Percentiles rank a stretch among this genome's conserved stretches.
Evolutionary conservation across 2,797 vertebrate species (phyloP).

Genomic region (Manis crassicaudata): DNA sequence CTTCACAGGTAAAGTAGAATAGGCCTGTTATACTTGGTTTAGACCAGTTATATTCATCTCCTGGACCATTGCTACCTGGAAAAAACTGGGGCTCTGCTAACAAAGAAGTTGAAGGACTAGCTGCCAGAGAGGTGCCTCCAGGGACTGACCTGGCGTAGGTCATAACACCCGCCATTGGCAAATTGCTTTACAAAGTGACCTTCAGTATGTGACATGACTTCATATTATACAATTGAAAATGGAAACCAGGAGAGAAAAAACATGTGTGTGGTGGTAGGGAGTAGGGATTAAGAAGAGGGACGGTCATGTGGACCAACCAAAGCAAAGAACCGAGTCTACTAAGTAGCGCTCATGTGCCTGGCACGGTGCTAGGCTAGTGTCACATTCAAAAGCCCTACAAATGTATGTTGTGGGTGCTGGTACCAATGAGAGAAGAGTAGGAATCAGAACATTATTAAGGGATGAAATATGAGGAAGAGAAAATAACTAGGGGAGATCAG

Average conservation of each 20-base stretch:
- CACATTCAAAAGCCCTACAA: background rate
- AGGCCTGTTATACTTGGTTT: background rate
- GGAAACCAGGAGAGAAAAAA: background rate
- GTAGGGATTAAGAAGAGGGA: background rate
- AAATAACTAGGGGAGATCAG: background rate
- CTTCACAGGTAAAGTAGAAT: background rate
- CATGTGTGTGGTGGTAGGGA: background rate
- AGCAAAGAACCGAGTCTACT: background rate
- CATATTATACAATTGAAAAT: background rate
- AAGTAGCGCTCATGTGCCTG: background rate
- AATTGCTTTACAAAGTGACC: background rate
- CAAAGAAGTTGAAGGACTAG: background rate
- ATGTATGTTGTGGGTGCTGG: background rate
- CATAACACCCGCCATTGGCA: background rate
- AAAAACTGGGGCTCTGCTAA: background rate
- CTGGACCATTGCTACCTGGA: background rate
- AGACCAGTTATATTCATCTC: background rate
- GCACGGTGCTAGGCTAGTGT: background rate
- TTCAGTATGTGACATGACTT: background rate
- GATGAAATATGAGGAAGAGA: background rate
- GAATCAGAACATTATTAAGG: background rate
- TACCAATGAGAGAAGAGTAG: background rate
- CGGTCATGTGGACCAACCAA: background rate
- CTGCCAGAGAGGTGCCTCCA: background rate
- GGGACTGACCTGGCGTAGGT: background rate